These are phyloP conservation scores for Drosophila melanica DNA, from an alignment of 1,140 invertebrate genomes.

Conservation along the genomic window DNA sequence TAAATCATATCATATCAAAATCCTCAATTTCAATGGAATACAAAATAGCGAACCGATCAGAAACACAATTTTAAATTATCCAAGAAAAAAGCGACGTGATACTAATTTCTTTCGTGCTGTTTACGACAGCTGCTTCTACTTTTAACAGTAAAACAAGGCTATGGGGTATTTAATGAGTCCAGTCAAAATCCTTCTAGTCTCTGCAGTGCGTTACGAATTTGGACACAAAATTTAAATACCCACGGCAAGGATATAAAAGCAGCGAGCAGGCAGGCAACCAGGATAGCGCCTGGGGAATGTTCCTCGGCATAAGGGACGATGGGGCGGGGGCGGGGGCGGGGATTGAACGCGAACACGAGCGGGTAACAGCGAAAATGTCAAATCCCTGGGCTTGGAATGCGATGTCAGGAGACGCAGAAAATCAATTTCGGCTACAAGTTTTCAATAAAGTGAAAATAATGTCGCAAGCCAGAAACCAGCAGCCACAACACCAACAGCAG, in stretches of 20 bases:
- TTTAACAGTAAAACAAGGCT: too few relatives aligned
- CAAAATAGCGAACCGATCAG: too few relatives aligned
- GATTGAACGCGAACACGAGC: slow-evolving; percentile 13
- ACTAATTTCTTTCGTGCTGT: too few relatives aligned
- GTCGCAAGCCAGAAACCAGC: slow-evolving; percentile 52
- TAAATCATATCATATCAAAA: too few relatives aligned
- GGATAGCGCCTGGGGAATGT: neutral
- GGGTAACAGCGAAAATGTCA: slow-evolving; percentile 62
- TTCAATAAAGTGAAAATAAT: slow-evolving; percentile 82
- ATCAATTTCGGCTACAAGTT: slow-evolving; percentile 81
- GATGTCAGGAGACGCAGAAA: slow-evolving; percentile 74
- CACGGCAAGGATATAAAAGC: neutral
- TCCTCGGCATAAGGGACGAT: neutral
- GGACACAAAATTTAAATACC: neutral
- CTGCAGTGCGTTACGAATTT: neutral
- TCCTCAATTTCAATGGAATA: too few relatives aligned
- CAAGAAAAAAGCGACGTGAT: too few relatives aligned
- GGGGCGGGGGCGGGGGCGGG: neutral
- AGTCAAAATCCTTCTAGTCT: too few relatives aligned
- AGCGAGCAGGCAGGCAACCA: neutral
- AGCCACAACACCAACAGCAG: slow-evolving; percentile 33
- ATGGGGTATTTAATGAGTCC: neutral
- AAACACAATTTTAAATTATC: too few relatives aligned
- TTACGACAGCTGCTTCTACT: too few relatives aligned
- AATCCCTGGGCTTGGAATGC: slow-evolving; percentile 73